Percentiles rank a stretch among this genome's conserved stretches.
phyloP scores from a whole-genome alignment of 2,888 invertebrate species.

The Dryobota labecula region DNA sequence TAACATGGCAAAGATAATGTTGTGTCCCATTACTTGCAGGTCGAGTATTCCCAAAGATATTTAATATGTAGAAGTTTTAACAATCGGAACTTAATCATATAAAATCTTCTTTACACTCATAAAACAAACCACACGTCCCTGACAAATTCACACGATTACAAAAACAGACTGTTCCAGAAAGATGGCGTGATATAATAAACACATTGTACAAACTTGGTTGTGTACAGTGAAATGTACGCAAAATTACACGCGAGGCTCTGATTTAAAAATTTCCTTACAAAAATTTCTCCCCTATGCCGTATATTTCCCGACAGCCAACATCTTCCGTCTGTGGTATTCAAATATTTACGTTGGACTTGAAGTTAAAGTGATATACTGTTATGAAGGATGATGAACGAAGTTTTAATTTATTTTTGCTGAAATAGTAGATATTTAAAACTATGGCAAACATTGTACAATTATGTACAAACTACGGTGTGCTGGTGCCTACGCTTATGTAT shows the following conservation, averaged over 20 bases:
- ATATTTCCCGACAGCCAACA: conserved; percentile 73
- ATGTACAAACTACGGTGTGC: too few relatives aligned
- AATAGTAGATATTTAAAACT: too few relatives aligned
- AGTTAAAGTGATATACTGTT: conserved; percentile 61
- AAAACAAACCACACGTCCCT: background rate
- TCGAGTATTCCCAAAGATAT: too few relatives aligned
- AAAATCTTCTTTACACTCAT: background rate
- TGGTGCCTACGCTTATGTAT: too few relatives aligned
- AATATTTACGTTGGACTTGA: conserved; percentile 77
- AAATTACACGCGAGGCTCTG: conserved; percentile 64
- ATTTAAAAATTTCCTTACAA: conserved; percentile 72
- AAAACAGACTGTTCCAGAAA: conserved; percentile 28
- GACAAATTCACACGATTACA: conserved; percentile 33
- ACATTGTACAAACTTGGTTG: conserved; percentile 28
- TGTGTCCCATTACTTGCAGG: too few relatives aligned
- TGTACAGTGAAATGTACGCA: conserved; percentile 36
- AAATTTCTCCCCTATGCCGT: conserved; percentile 69
- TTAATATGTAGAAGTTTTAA: too few relatives aligned
- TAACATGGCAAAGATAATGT: too few relatives aligned
- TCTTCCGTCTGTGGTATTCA: conserved; percentile 75
- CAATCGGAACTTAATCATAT: background rate
- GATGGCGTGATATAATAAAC: conserved; percentile 37
- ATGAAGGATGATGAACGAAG: conserved; percentile 37
- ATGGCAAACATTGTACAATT: too few relatives aligned
- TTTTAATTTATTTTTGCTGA: background rate